Evolutionary conservation across 2,888 invertebrate species (phyloP).

Genomic region (Frankliniella fusca): DNA sequence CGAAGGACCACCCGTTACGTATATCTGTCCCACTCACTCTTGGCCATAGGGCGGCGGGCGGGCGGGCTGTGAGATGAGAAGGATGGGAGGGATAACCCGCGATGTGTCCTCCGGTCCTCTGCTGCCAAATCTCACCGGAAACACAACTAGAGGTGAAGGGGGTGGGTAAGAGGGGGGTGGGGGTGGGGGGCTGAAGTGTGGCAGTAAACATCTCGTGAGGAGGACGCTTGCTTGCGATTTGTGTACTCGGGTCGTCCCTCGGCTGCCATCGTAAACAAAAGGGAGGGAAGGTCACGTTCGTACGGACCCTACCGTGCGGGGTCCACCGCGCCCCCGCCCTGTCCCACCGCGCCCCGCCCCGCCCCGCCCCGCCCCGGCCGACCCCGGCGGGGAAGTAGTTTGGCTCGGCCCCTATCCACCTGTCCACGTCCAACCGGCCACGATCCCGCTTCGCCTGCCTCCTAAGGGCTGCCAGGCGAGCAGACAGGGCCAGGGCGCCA

Average conservation of each 20-base stretch:
- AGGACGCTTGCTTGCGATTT: not conserved
- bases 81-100: no score
- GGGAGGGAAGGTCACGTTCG: not conserved
- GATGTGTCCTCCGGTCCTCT: no score
- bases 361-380: no score
- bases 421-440: not conserved
- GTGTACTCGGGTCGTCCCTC: not conserved
- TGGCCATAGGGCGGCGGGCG: no score
- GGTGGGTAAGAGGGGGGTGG: not conserved
- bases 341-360: no score
- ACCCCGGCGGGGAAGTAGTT: not conserved
- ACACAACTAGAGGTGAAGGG: not conserved
- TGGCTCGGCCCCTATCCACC: not conserved
- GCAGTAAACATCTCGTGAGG: not conserved
- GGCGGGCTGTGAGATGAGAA: no score
- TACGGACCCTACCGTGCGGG: no score
- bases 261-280: not conserved
- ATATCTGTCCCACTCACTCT: no score
- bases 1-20: no score
- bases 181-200: not conserved
- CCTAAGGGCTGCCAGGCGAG: not conserved
- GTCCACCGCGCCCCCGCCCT: no score
- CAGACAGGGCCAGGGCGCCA: not conserved
- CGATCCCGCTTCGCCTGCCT: not conserved
- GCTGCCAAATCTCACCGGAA: no score